phyloP scores from a whole-genome alignment of 2,113 vertebrate genomes.

The Channa maculata region DNA sequence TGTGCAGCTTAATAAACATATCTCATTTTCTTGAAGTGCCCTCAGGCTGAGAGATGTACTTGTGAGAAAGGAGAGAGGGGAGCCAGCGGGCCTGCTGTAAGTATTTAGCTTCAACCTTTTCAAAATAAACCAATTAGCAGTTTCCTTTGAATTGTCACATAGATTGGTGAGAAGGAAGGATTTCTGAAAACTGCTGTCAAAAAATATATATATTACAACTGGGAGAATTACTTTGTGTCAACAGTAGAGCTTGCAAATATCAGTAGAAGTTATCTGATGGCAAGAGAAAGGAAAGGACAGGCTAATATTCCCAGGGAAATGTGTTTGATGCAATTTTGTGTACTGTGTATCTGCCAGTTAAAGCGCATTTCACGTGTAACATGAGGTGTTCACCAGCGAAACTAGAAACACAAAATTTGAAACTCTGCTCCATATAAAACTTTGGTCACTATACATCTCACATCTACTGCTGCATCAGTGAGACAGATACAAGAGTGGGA shows the following conservation, averaged over 20 bases:
- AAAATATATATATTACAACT: constrained; percentile 33
- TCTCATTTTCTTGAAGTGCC: constrained; percentile 84
- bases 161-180: neutral
- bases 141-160: constrained; percentile 44
- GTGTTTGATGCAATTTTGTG: constrained; percentile 34
- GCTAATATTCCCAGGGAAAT: constrained; percentile 27
- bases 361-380: constrained; percentile 49
- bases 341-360: constrained; percentile 21
- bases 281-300: constrained; percentile 6
- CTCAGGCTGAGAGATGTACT: constrained; percentile 83
- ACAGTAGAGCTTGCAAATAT: constrained; percentile 24
- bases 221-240: constrained; percentile 52
- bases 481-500: too few relatives aligned
- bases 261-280: constrained; percentile 10
- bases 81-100: constrained; percentile 86
- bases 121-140: constrained; percentile 16
- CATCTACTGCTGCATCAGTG: too few relatives aligned
- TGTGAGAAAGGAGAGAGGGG: constrained; percentile 93
- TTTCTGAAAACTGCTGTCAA: constrained; percentile 11
- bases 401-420: constrained; percentile 60
- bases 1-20: constrained; percentile 27
- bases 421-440: neutral
- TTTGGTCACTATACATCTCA: too few relatives aligned
- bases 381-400: constrained; percentile 54
- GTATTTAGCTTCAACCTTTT: constrained; percentile 68